Percentiles rank a stretch among this genome's conserved stretches.
These are phyloP conservation scores for Arnoldichthys spilopterus DNA, from an alignment of 2,797 vertebrate genomes.

Conservation along the genomic window DNA sequence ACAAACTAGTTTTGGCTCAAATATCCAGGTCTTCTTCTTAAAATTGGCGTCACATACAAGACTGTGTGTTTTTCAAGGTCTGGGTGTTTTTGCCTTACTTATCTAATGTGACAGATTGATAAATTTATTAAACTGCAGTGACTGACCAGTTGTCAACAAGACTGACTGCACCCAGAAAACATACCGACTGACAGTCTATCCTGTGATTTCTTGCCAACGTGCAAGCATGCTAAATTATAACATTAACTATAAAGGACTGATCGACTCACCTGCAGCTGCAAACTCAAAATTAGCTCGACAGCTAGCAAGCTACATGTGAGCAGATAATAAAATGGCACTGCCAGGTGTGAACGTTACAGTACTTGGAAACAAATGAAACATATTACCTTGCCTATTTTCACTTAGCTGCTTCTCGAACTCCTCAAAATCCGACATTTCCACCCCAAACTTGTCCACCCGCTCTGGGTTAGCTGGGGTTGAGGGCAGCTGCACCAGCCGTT, in stretches of 20 bases:
- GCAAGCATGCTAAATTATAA: neutral
- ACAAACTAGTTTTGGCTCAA: neutral
- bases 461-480: neutral
- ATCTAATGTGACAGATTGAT: neutral
- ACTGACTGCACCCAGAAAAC: neutral
- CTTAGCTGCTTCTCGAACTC: constrained; percentile 81
- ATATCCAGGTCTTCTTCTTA: neutral
- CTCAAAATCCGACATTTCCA: constrained; percentile 74
- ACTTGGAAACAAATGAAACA: neutral
- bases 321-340: neutral
- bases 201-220: neutral
- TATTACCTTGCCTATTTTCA: constrained; percentile 77
- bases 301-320: neutral
- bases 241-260: too few species aligned
- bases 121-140: neutral
- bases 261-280: neutral
- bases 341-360: neutral
- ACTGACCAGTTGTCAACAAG: neutral
- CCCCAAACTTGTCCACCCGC: neutral
- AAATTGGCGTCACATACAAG: neutral
- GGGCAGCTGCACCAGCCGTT: neutral
- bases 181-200: neutral
- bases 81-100: neutral
- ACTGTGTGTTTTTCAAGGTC: too few species aligned
- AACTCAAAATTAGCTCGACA: neutral